phyloP scores from a whole-genome alignment of 2,113 vertebrate genomes.

The Vanacampus margaritifer region DNA sequence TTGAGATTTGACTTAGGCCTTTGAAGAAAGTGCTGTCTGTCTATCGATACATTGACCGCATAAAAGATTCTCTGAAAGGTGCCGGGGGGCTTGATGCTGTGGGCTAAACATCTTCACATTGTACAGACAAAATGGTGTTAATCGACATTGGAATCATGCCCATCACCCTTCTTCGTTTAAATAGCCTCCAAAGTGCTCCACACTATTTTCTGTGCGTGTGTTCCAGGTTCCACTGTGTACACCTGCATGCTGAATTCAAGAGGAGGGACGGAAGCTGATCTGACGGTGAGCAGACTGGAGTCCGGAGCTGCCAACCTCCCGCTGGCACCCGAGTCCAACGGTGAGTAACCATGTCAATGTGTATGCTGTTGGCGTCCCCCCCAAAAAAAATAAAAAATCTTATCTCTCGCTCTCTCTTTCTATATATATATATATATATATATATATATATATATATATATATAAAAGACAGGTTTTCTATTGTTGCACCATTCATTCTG shows the following conservation, averaged over 20 bases:
- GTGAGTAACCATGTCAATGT: conserved; percentile 57
- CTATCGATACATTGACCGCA: not conserved
- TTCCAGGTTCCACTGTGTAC: conserved; percentile 86
- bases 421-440: too few relatives aligned
- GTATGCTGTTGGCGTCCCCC: not conserved
- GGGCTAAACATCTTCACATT: not conserved
- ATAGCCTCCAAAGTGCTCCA: not conserved
- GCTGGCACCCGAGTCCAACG: conserved; percentile 81
- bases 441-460: too few relatives aligned
- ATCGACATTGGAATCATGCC: not conserved
- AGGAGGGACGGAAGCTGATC: conserved; percentile 87
- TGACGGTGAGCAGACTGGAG: conserved; percentile 87
- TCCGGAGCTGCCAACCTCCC: conserved; percentile 59
- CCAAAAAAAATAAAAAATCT: too few relatives aligned
- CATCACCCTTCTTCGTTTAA: not conserved
- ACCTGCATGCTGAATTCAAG: conserved; percentile 91
- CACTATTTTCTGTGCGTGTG: conserved; percentile 8
- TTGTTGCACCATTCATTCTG: too few relatives aligned
- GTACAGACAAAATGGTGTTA: not conserved
- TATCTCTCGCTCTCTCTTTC: too few relatives aligned
- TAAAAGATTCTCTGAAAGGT: not conserved
- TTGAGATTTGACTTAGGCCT: not conserved
- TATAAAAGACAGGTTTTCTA: too few relatives aligned
- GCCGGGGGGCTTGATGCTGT: not conserved
- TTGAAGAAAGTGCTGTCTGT: not conserved